Evolutionary conservation across 2,113 vertebrate species (phyloP), one percentile per base, ranked within the genome.

Genomic region (Zapus hudsonius): DNA sequence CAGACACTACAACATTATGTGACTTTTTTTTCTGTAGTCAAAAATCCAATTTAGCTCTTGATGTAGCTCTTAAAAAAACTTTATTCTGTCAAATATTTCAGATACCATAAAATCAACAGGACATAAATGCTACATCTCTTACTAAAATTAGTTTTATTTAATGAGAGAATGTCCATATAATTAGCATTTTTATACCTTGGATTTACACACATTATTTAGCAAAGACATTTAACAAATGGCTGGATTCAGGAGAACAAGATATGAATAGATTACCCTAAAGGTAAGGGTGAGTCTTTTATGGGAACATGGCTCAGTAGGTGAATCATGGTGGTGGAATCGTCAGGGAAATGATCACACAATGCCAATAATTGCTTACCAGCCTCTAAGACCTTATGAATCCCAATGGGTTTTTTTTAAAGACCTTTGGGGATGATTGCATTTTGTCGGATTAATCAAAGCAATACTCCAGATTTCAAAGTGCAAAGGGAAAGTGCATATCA

Each of bases 401-500:
- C 84, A 78, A 92, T 64, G 74, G 80, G 59, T 95, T 80, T 74
- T 74, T 96, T 94, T 87, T 78, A 94, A 95, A 89, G 87, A 38
- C 36, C 52, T 0, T 31, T 84, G 87, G 78, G 87, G 33, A 92
- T 89, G 80, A 95, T 78, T 70, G 84, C 47, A 74, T 67, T 94
- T 89, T 91, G 40, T 93, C 73, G 81, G 72, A 94, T 91, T 72
- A 93, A 95, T 95, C 87, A 95, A 91, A 96, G 95, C 80, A 92
- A 95, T 96, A 91, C 95, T 91, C 42, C 52, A 85, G 29, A 92
- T 92, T 94, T 69, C 63, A 93, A 87, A 96, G 87, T 92, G 69
- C 84, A 87, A 63, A 74, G 17, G 86, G 59, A 94, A 91, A 81
- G 67, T 73, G 33, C 61, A 89, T 92, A 73, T 94, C 80, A 94